phyloP scores from a whole-genome alignment of 2,113 vertebrate species.

The Zosterops lateralis region DNA sequence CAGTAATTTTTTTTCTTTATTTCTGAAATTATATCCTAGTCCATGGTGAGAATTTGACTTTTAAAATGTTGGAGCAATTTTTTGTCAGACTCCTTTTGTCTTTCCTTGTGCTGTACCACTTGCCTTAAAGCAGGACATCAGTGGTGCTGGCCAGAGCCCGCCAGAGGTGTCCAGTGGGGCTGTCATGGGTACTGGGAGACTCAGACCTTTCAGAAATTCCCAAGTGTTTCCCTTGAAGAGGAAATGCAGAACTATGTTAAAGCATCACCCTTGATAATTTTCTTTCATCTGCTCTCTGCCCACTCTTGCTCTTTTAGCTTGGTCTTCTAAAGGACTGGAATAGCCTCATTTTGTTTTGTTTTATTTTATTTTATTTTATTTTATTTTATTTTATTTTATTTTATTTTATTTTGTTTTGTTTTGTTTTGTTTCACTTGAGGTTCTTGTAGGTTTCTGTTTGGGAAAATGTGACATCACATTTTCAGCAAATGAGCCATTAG shows the following conservation, averaged over 20 bases:
- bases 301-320: background rate
- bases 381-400: background rate
- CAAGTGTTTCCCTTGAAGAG: background rate
- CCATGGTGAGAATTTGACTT: background rate
- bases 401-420: background rate
- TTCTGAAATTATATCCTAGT: background rate
- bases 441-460: background rate
- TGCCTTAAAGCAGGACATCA: background rate
- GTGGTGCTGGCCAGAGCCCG: background rate
- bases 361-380: background rate
- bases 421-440: background rate
- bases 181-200: fast-evolving
- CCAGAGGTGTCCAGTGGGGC: background rate
- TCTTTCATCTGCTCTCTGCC: background rate
- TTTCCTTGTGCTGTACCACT: background rate
- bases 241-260: background rate
- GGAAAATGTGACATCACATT: background rate
- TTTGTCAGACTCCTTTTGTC: background rate
- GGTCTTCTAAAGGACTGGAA: background rate
- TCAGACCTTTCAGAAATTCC: background rate
- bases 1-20: background rate
- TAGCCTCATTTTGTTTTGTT: background rate
- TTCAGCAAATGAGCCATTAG: background rate
- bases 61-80: background rate
- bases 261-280: background rate